A percentile compares a stretch with the other conserved stretches of the same genome.
These are phyloP conservation scores for Vimba vimba DNA, from an alignment of 2,113 vertebrate genomes.

Conservation along the genomic window DNA sequence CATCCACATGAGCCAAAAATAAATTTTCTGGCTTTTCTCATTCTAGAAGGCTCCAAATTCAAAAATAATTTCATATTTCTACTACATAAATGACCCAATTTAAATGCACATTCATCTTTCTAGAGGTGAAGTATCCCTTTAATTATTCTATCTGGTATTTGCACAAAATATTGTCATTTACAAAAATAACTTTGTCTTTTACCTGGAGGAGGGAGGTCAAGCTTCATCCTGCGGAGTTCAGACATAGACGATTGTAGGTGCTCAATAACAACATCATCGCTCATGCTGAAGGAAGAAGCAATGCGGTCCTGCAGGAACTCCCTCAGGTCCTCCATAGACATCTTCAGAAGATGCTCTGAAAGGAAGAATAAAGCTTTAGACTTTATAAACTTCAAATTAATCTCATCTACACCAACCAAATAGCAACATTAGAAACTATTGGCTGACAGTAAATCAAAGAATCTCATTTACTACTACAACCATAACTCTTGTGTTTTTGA, in stretches of 20 bases:
- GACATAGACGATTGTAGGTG: constrained; percentile 80
- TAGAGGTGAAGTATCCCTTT: not conserved
- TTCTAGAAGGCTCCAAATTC: too few species aligned
- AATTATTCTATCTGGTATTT: not conserved
- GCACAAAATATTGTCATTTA: not conserved
- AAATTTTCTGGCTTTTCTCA: too few species aligned
- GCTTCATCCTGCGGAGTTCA: constrained; percentile 83
- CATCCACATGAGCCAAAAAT: too few species aligned
- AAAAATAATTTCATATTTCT: too few species aligned
- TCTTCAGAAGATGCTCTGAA: constrained; percentile 81
- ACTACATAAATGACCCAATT: too few species aligned
- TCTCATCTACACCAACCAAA: not conserved
- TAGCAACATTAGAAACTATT: not conserved
- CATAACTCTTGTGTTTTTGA: not conserved
- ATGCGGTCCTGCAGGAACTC: constrained; percentile 87
- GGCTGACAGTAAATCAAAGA: not conserved
- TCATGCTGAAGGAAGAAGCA: constrained; percentile 74
- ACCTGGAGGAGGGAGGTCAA: constrained; percentile 85
- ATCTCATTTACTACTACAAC: not conserved
- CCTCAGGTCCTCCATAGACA: constrained; percentile 82
- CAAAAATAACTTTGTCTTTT: not conserved
- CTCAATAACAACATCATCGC: constrained; percentile 80
- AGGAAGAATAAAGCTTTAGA: constrained; percentile 8
- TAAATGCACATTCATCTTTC: too few species aligned
- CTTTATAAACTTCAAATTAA: not conserved